Evolutionary conservation across 2,888 invertebrate species (phyloP), one percentile per base, ranked within the genome.

Genomic region (Serrognathus titanus): DNA sequence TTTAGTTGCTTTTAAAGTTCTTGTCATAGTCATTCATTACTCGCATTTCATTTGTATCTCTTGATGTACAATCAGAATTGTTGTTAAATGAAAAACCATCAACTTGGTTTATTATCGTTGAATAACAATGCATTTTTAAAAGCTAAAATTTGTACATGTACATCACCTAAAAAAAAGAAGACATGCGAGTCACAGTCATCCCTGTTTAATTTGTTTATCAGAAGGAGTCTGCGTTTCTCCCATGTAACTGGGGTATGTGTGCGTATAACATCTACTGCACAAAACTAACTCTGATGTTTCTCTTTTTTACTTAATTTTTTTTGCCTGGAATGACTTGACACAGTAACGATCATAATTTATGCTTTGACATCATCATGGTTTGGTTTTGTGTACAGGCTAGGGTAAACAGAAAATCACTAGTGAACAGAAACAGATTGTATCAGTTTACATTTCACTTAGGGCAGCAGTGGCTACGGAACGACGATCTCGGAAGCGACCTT

Each of bases 401-500:
- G 78, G 76, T 79, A 79, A 81, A 79, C 77, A 79, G 71, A 72
- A 71, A 72, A 58, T 66, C 68, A 66, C 67, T 69, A 71, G 69
- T 72, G 70, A 73, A 73, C 72, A 74, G 73, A 77, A 73, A 74
- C 75, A 76, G 81, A 83, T 83, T 83, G 81, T 84, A 84, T 83
- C 83, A 83, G 83, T 85, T 81, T 82, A 79, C 81, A 80, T 83
- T 83, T 84, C 81, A 83, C 84, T 82, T 84, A 89, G 90, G 89
- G 88, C 87, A 89, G 88, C 89, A 89, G 89, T 89, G 89, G 88
- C 82, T 85, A 81, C 81, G 82, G 78, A 83, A 81, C 75, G 75
- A 79, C 81, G 82, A 69, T 64, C 60, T 70, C 57, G 81, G 83
- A 75, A 80, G 77, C 71, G 78, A 82, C 76, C 79, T 71, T 78